These are phyloP conservation scores for Littorina saxatilis DNA, from an alignment of 1,140 invertebrate species.

Conservation along the genomic window DNA sequence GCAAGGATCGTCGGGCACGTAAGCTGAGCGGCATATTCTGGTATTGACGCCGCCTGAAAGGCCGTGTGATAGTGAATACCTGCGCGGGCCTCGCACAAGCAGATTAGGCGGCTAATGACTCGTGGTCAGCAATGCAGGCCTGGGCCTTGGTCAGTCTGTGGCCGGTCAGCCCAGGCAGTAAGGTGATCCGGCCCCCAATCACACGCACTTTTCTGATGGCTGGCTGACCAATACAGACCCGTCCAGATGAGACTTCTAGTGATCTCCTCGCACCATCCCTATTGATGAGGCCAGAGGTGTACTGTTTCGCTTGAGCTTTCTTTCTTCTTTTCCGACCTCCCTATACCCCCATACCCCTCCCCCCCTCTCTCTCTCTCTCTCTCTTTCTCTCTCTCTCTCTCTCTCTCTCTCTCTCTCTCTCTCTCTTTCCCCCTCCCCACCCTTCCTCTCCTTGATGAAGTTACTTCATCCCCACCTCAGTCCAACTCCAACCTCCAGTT, in stretches of 20 bases:
- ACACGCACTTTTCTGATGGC: too few relatives aligned
- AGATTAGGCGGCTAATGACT: background rate
- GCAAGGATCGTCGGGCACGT: too few relatives aligned
- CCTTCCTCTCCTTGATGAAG: background rate
- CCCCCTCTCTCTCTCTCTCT: background rate
- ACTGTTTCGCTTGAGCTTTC: background rate
- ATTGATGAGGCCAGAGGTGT: slow-evolving; percentile 17
- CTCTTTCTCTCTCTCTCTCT: slow-evolving; percentile 21
- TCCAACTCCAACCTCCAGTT: too few relatives aligned
- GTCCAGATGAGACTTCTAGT: too few relatives aligned
- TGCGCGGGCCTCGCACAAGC: background rate
- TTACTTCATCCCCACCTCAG: too few relatives aligned
- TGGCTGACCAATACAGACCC: too few relatives aligned
- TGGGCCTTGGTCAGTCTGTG: background rate
- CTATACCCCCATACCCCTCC: background rate
- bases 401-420: slow-evolving; percentile 17
- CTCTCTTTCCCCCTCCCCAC: background rate
- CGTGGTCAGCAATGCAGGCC: background rate
- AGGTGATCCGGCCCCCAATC: background rate
- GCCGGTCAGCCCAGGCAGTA: background rate
- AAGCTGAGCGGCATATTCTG: too few relatives aligned
- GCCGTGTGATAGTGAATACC: slow-evolving; percentile 20
- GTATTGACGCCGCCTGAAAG: background rate
- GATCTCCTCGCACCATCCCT: too few relatives aligned
- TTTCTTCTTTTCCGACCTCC: background rate